Conservation (phyloP, 2,113 vertebrate species). For the Pyxicephalus adspersus region DNA sequence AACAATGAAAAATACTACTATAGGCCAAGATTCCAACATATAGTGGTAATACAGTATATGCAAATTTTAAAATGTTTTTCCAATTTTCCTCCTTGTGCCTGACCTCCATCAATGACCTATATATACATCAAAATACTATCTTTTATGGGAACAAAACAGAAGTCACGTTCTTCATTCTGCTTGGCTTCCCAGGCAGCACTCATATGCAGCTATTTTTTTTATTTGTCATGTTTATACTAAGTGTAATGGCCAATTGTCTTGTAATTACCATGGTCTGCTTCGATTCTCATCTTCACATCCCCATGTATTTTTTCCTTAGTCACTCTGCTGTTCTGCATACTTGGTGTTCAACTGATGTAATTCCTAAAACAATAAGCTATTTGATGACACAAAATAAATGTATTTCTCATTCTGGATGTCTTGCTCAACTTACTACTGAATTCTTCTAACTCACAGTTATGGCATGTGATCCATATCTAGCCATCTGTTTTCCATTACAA, state of each 20-base stretch:
- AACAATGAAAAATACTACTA: too few relatives aligned
- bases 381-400: constrained; percentile 42
- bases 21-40: too few relatives aligned
- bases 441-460: constrained; percentile 56
- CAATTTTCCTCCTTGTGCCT: not conserved
- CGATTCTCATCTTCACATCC: constrained; percentile 33
- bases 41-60: too few relatives aligned
- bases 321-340: constrained; percentile 59
- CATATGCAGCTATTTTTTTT: constrained; percentile 47
- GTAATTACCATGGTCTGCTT: constrained; percentile 33
- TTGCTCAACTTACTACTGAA: constrained; percentile 55
- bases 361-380: constrained; percentile 57
- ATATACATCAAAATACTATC: not conserved
- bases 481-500: constrained; percentile 51
- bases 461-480: constrained; percentile 58
- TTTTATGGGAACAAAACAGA: constrained; percentile 3
- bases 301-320: constrained; percentile 61
- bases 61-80: too few relatives aligned
- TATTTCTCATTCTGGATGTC: constrained; percentile 53
- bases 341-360: constrained; percentile 47
- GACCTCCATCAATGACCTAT: not conserved
- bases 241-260: constrained; percentile 53
- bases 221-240: constrained; percentile 42
- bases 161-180: constrained; percentile 43
- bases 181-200: constrained; percentile 47